Evolutionary conservation across 1,140 invertebrate genomes (phyloP).

Genomic region (Aphelenchoides avenae): DNA sequence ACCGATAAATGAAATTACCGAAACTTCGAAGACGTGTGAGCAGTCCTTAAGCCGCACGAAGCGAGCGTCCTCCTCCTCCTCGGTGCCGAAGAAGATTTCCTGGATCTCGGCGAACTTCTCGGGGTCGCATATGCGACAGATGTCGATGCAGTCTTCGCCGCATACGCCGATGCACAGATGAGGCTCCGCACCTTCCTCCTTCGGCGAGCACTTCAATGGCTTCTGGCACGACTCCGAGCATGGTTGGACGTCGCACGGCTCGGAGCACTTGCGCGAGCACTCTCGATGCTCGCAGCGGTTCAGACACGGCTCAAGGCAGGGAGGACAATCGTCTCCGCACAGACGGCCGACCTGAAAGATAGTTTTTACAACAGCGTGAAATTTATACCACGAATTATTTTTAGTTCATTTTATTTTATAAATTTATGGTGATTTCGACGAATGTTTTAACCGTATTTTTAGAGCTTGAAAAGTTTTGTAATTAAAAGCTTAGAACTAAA

Average conservation of each 20-base stretch:
- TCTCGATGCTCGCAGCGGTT: constrained; percentile 17
- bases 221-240: constrained; percentile 26
- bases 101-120: constrained; percentile 42
- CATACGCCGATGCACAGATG: constrained; percentile 45
- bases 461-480: too few species aligned
- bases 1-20: constrained; percentile 1
- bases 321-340: constrained; percentile 39
- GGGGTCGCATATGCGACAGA: constrained; percentile 40
- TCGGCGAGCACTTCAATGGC: constrained; percentile 14
- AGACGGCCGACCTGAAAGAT: constrained; percentile 10
- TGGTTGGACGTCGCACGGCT: constrained; percentile 21
- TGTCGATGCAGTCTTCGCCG: constrained; percentile 56
- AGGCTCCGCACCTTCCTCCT: constrained; percentile 1
- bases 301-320: constrained; percentile 21
- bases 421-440: too few species aligned
- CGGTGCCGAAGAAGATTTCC: constrained; percentile 60
- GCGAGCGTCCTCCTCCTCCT: constrained; percentile 57
- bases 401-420: too few species aligned
- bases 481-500: too few species aligned
- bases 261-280: constrained; percentile 11
- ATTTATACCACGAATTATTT: constrained; percentile 24
- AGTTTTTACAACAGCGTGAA: background rate
- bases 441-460: too few species aligned
- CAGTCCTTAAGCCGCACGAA: constrained; percentile 52
- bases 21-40: constrained; percentile 49